Evolutionary conservation across 2,888 invertebrate genomes (phyloP).

Genomic region (Deilephila elpenor): DNA sequence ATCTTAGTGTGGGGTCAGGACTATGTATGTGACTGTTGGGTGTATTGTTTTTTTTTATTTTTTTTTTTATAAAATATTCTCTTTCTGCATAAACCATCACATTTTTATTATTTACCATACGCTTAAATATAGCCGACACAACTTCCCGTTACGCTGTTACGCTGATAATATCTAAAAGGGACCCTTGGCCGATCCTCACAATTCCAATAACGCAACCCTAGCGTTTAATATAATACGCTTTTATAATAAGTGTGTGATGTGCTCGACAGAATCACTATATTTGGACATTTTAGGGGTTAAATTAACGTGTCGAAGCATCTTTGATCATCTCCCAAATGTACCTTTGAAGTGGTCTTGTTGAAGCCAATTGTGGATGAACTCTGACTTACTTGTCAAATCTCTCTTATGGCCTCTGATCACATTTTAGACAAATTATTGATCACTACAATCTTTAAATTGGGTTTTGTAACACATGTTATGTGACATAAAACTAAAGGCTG

Average conservation of each 20-base stretch:
- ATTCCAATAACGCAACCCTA: slow-evolving; percentile 24
- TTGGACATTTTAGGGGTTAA: not conserved
- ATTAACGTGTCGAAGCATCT: not conserved
- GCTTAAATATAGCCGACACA: not conserved
- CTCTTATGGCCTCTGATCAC: no score
- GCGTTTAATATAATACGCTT: slow-evolving; percentile 1
- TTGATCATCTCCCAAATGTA: not conserved
- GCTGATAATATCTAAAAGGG: slow-evolving; percentile 9
- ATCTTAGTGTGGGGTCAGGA: no score
- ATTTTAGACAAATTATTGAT: no score
- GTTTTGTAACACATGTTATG: no score
- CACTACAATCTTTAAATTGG: no score
- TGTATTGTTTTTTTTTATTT: no score
- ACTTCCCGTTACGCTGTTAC: not conserved
- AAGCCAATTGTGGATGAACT: no score
- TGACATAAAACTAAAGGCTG: no score
- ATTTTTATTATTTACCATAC: not conserved
- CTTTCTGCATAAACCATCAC: not conserved
- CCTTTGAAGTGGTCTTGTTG: not conserved
- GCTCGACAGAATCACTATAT: not conserved
- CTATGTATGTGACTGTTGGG: no score
- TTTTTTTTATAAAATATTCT: no score
- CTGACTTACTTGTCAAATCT: no score
- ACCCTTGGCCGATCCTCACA: slow-evolving; percentile 13
- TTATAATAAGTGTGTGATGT: not conserved